Evolutionary conservation across 2,113 vertebrate genomes (phyloP).

Genomic region (Hypocryptadius cinnamomeus): DNA sequence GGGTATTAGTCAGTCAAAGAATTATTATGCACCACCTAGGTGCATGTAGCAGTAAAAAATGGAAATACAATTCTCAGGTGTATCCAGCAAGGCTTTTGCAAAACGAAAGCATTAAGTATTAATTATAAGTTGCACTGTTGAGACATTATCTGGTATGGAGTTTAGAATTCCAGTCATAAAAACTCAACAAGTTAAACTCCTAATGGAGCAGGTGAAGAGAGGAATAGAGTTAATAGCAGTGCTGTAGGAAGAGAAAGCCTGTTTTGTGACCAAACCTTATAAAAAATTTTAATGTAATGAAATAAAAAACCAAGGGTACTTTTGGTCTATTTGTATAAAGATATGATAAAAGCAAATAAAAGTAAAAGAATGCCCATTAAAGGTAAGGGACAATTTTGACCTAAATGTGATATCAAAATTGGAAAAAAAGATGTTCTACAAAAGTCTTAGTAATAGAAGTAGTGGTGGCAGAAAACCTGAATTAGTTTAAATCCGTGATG

Average conservation of each 20-base stretch:
- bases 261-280: background rate
- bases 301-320: background rate
- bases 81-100: background rate
- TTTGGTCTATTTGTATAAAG: background rate
- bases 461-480: background rate
- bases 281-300: background rate
- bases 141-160: conserved; percentile 18
- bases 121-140: conserved; percentile 54
- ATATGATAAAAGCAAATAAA: background rate
- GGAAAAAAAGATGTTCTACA: background rate
- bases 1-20: conserved; percentile 41
- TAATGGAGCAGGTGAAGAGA: background rate
- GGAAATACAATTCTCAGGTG: conserved; percentile 41
- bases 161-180: conserved; percentile 40
- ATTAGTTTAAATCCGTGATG: background rate
- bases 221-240: background rate
- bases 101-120: conserved; percentile 55
- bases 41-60: conserved; percentile 41
- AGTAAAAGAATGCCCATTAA: background rate
- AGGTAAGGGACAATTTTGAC: background rate
- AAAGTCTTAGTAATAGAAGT: background rate
- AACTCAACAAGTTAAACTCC: conserved; percentile 11
- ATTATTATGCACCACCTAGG: conserved; percentile 45
- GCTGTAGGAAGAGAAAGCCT: background rate
- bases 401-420: background rate